These are phyloP conservation scores for Coelopa frigida DNA, from an alignment of 1,140 invertebrate genomes.

Conservation along the genomic window DNA sequence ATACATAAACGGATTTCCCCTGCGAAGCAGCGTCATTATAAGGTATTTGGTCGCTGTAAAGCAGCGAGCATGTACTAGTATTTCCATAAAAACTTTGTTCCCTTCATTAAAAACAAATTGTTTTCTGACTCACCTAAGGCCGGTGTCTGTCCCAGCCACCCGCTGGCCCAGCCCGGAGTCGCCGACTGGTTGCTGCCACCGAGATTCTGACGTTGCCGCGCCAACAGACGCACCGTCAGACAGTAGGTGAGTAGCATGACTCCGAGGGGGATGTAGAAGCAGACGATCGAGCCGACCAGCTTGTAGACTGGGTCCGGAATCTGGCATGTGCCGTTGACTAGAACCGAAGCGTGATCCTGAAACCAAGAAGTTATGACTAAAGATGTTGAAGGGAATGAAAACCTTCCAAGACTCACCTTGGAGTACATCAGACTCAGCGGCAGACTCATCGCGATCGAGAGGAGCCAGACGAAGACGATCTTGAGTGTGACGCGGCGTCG, in stretches of 20 bases:
- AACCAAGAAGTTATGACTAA: slow-evolving; percentile 32
- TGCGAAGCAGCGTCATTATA: too few species aligned
- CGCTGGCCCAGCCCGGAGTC: slow-evolving; percentile 51
- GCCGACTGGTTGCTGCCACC: slow-evolving; percentile 46
- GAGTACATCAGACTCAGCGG: slow-evolving; percentile 83
- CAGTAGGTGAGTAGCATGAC: slow-evolving; percentile 93
- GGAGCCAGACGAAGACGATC: slow-evolving; percentile 84
- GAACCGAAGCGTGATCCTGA: slow-evolving; percentile 70
- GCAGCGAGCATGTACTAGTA: too few species aligned
- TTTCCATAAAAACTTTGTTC: too few species aligned
- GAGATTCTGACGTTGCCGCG: slow-evolving; percentile 66
- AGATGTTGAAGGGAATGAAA: not conserved
- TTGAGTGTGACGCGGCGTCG: slow-evolving; percentile 76
- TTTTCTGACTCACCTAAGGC: slow-evolving; percentile 47
- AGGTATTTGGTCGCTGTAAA: too few species aligned
- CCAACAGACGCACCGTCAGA: slow-evolving; percentile 77
- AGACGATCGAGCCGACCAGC: slow-evolving; percentile 86
- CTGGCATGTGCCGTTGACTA: slow-evolving; percentile 73
- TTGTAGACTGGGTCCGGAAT: slow-evolving; percentile 85
- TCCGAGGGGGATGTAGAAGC: slow-evolving; percentile 90
- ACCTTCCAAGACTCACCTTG: slow-evolving; percentile 50
- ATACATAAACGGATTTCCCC: too few species aligned
- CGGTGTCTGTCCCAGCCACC: slow-evolving; percentile 54
- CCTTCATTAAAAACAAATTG: too few species aligned
- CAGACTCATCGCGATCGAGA: slow-evolving; percentile 81